A percentile compares a stretch with the other conserved stretches of the same genome.
Evolutionary conservation across 2,797 vertebrate genomes (phyloP).

Genomic region (Brachyalestes nurse): DNA sequence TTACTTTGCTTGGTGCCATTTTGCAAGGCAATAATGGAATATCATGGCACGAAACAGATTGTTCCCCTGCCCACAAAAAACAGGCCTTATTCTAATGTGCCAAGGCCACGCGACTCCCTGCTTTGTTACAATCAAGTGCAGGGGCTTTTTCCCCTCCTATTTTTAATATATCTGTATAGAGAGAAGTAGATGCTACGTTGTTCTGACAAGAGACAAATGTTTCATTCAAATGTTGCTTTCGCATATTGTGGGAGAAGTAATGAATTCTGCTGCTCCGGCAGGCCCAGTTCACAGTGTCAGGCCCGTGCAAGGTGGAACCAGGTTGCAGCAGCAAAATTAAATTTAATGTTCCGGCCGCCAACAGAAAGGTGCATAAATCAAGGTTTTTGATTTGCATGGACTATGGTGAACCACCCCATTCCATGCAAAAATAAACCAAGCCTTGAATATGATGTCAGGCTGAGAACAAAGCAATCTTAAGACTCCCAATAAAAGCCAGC

Average conservation of each 20-base stretch:
- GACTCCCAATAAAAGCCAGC: conserved; percentile 85
- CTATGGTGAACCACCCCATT: conserved; percentile 82
- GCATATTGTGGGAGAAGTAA: conserved; percentile 95
- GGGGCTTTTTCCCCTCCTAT: conserved; percentile 55
- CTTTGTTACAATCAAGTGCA: conserved; percentile 74
- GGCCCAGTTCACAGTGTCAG: conserved; percentile 90
- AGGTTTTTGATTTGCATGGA: conserved; percentile 94
- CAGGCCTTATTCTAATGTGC: conserved; percentile 77
- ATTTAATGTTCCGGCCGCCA: conserved; percentile 93
- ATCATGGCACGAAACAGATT: conserved; percentile 73
- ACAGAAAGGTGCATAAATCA: conserved; percentile 96
- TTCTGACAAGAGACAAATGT: conserved; percentile 99
- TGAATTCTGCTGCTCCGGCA: conserved; percentile 88
- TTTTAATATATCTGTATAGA: conserved; percentile 70
- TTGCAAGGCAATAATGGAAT: conserved; percentile 67
- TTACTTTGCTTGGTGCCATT: conserved; percentile 68
- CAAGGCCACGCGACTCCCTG: conserved; percentile 65
- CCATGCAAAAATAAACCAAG: conserved; percentile 87
- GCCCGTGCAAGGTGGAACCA: conserved; percentile 74
- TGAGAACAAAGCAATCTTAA: conserved; percentile 90
- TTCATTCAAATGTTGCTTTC: conserved; percentile 98
- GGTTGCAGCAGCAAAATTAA: conserved; percentile 93
- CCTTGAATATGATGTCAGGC: conserved; percentile 89
- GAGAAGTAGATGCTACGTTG: conserved; percentile 81
- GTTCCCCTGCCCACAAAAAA: conserved; percentile 68